phyloP scores from a whole-genome alignment of 2,113 vertebrate genomes.

The Coryphaenoides rupestris region DNA sequence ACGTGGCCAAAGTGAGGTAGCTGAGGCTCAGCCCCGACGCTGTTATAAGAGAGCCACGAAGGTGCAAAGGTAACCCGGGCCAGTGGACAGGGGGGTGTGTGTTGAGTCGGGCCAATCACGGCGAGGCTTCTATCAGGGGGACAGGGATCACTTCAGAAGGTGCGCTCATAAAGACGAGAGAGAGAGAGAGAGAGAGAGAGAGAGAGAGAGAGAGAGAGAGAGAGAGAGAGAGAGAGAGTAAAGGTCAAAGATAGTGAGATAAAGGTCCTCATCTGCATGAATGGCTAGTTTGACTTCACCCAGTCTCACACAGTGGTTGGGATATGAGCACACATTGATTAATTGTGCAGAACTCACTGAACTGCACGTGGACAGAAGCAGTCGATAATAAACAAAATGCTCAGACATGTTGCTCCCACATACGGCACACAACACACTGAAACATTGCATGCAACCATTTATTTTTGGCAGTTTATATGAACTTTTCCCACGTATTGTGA shows the following conservation, averaged over 20 bases:
- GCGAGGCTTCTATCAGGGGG: constrained; percentile 9
- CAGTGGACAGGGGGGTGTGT: constrained; percentile 59
- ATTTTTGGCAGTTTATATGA: no score
- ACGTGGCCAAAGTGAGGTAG: constrained; percentile 5
- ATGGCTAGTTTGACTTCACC: background rate
- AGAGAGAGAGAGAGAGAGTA: constrained; percentile 41
- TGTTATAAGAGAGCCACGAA: constrained; percentile 38
- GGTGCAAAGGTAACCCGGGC: background rate
- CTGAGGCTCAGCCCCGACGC: background rate
- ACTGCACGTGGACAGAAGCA: no score
- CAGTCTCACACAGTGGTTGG: background rate
- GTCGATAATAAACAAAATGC: no score
- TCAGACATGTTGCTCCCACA: no score
- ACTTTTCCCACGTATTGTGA: no score
- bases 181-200: constrained; percentile 64
- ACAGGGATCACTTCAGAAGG: constrained; percentile 12
- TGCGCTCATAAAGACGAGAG: background rate
- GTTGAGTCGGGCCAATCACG: constrained; percentile 51
- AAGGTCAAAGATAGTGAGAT: constrained; percentile 58
- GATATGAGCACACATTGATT: no score
- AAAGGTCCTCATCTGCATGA: constrained; percentile 16
- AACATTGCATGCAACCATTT: no score
- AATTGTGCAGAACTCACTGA: no score
- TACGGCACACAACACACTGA: no score
- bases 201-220: constrained; percentile 18